These are phyloP conservation scores for Cecropterus lyciades DNA, from an alignment of 1,140 invertebrate species.

Conservation along the genomic window DNA sequence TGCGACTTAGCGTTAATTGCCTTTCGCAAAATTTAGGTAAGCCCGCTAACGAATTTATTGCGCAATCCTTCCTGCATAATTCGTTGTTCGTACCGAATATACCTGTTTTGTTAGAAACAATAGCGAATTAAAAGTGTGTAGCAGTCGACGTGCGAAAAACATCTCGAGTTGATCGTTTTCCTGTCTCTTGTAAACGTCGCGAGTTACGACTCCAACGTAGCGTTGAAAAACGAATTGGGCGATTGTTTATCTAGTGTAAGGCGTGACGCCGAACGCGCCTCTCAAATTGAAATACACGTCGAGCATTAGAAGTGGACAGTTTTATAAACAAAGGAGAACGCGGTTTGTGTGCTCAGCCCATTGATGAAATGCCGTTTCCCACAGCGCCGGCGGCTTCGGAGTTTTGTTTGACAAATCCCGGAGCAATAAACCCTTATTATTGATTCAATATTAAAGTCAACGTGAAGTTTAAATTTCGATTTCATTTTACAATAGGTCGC, in stretches of 20 bases:
- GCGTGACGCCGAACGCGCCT: constrained; percentile 47
- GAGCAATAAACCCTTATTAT: constrained; percentile 30
- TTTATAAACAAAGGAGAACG: constrained; percentile 80
- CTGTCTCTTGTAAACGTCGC: constrained; percentile 36
- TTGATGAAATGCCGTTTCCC: constrained; percentile 78
- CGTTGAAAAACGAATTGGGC: constrained; percentile 31
- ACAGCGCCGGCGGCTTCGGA: constrained; percentile 62
- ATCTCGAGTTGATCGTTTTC: constrained; percentile 33
- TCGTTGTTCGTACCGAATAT: constrained; percentile 56
- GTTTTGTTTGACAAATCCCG: constrained; percentile 28
- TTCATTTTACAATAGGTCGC: constrained; percentile 46
- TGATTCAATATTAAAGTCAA: constrained; percentile 10
- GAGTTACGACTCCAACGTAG: constrained; percentile 31
- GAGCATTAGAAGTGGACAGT: constrained; percentile 76
- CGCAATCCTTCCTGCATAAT: constrained; percentile 55
- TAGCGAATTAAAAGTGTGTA: constrained; percentile 54
- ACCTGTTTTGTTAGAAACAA: constrained; percentile 59
- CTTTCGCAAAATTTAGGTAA: constrained; percentile 7
- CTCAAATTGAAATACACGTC: constrained; percentile 64
- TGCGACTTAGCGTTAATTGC: constrained; percentile 18
- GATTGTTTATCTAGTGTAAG: constrained; percentile 67
- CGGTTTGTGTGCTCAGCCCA: constrained; percentile 70
- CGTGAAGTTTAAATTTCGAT: constrained; percentile 46
- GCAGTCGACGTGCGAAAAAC: constrained; percentile 19
- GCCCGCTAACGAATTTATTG: constrained; percentile 41